These are phyloP conservation scores for Plagodis dolabraria DNA, from an alignment of 2,888 invertebrate genomes.

Conservation along the genomic window DNA sequence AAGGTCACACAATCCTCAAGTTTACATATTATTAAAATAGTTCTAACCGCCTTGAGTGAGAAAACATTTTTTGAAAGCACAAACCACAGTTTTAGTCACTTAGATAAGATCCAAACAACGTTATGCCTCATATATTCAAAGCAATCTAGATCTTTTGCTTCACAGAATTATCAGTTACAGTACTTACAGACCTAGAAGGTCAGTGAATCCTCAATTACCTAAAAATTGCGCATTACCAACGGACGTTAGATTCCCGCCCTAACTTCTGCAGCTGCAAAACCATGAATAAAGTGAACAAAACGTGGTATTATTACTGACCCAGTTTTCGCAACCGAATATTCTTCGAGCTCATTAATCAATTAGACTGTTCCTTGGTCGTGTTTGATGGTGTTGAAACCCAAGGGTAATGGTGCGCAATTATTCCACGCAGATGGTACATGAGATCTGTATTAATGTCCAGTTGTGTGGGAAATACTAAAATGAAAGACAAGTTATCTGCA, in stretches of 20 bases:
- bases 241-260: constrained; percentile 40
- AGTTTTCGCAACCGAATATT: constrained; percentile 54
- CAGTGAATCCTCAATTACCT: constrained; percentile 27
- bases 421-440: constrained; percentile 51
- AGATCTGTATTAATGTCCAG: constrained; percentile 57
- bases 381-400: constrained; percentile 54
- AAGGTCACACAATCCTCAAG: too few relatives aligned
- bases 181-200: constrained; percentile 19
- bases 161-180: constrained; percentile 13
- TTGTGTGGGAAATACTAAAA: constrained; percentile 62
- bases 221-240: constrained; percentile 33
- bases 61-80: too few relatives aligned
- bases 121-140: constrained; percentile 20
- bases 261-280: constrained; percentile 16
- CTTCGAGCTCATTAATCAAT: constrained; percentile 62
- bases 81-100: neutral
- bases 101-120: constrained; percentile 7
- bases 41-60: too few relatives aligned
- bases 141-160: constrained; percentile 10
- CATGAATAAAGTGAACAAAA: constrained; percentile 32
- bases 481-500: constrained; percentile 51
- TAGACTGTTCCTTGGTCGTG: constrained; percentile 58
- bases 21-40: too few relatives aligned
- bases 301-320: constrained; percentile 61
- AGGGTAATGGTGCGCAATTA: constrained; percentile 53